A percentile compares a stretch with the other conserved stretches of the same genome.
Evolutionary conservation across 2,113 vertebrate genomes (phyloP).

Genomic region (Piliocolobus tephrosceles): DNA sequence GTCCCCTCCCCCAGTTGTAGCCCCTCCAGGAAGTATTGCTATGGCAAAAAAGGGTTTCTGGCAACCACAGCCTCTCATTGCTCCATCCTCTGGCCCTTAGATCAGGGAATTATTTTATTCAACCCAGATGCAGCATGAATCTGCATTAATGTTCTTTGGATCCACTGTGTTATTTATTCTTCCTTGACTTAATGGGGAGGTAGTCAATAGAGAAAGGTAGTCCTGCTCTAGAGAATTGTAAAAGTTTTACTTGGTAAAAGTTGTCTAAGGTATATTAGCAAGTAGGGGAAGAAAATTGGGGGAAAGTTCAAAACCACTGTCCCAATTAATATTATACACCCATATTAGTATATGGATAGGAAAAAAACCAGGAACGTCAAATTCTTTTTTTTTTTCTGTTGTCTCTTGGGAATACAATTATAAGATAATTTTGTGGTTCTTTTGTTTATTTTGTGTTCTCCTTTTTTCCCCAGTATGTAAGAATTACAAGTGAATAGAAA

Average conservation of each 20-base stretch:
- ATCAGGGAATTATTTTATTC: not conserved
- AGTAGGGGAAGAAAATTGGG: not conserved
- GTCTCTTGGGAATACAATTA: not conserved
- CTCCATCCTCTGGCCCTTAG: not conserved
- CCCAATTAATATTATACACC: not conserved
- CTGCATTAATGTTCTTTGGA: not conserved
- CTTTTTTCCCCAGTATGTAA: not conserved
- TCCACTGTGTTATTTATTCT: not conserved
- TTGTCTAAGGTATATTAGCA: conserved; percentile 9
- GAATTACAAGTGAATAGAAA: not conserved
- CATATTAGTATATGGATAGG: not conserved
- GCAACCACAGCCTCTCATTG: not conserved
- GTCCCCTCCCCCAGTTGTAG: not conserved
- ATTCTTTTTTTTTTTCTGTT: not conserved
- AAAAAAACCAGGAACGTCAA: not conserved
- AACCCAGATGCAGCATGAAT: not conserved
- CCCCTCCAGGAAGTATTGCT: not conserved
- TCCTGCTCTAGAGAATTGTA: not conserved
- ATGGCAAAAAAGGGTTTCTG: not conserved
- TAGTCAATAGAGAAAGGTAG: not conserved
- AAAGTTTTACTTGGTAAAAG: conserved; percentile 15
- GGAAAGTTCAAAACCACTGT: not conserved
- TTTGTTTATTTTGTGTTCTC: not conserved
- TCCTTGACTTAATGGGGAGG: not conserved
- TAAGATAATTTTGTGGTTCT: not conserved